Base-by-base conservation (phyloP, 2,797 vertebrate genomes). In the Pyrocephalus nanus region DNA sequence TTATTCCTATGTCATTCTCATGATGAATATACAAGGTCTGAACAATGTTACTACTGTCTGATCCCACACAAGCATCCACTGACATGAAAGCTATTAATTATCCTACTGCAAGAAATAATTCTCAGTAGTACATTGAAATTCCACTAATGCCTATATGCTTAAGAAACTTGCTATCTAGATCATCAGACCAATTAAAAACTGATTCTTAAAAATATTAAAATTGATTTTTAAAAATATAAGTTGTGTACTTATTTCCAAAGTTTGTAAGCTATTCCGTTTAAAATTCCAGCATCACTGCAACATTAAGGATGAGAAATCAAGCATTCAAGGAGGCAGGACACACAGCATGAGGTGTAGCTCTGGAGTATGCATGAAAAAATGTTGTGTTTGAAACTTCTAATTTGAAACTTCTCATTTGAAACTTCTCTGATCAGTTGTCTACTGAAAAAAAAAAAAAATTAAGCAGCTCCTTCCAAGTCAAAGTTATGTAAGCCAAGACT, bases 301-400 rank as follows among this genome's bases (percentile, higher is more conserved):
- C 74, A 65, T 40, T 73, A 54, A 69, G n/a, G 60, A 89, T 96
- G 96, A 97, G 93, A 97, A 96, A 97, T 95, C 94, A 85, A 92
- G 90, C 96, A 96, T 71, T 86, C 95, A 95, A 96, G 71, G 92
- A 96, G 88, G 69, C 60, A 88, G 23, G 27, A 53, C 8, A 42
- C n/a, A 57, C 18, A 89, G 36, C 15, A 77, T 2, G 16, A 91
- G 47, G 58, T 20, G 19, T 1, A 40, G 50, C 40, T 74, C 54
- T 75, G 50, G 11, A 82, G 8, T 14, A 61, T 36, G 50, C 38
- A 71, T 11, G 30, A 50, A 67, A 62, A 83, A 32, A 54, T 29
- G 5, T 6, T 64, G 26, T 51, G 15, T 54, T 55, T 73, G 45
- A 62, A 70, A 69, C 12, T 71, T 58, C 27, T 47, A 47, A 40